Evolutionary conservation across 2,888 invertebrate species (phyloP).

Genomic region (Allophyes oxyacanthae): DNA sequence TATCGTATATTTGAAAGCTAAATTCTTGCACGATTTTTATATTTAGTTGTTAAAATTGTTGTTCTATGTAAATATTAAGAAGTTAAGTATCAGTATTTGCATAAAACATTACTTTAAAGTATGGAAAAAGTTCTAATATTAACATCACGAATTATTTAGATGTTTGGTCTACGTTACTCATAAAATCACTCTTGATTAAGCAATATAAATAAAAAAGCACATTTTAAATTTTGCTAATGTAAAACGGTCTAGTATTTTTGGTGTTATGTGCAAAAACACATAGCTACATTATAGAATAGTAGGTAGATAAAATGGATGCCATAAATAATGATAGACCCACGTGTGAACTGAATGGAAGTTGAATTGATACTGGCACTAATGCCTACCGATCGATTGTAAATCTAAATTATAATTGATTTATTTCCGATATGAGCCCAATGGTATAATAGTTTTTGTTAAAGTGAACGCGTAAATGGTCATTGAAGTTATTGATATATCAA

Average conservation of each 20-base stretch:
- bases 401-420: slow-evolving; percentile 53
- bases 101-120: slow-evolving; percentile 14
- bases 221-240: no score
- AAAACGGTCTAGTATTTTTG: no score
- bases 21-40: slow-evolving; percentile 33
- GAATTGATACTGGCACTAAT: slow-evolving; percentile 56
- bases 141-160: no score
- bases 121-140: no score
- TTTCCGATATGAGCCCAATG: slow-evolving; percentile 22
- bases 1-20: slow-evolving; percentile 29
- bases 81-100: background rate
- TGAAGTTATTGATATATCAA: slow-evolving; percentile 23
- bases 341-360: slow-evolving; percentile 37
- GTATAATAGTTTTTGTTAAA: slow-evolving; percentile 29
- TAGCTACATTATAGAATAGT: no score
- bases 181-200: no score
- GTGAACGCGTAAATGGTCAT: background rate
- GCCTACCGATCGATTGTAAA: slow-evolving; percentile 47
- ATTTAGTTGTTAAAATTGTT: slow-evolving; percentile 19
- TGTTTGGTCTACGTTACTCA: no score
- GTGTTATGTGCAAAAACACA: no score
- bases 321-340: slow-evolving; percentile 41
- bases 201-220: no score
- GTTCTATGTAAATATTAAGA: slow-evolving; percentile 4
- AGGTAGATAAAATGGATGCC: slow-evolving; percentile 20